Base-by-base conservation (phyloP, 1,140 invertebrate genomes). In the Propsilocerus akamusi region DNA sequence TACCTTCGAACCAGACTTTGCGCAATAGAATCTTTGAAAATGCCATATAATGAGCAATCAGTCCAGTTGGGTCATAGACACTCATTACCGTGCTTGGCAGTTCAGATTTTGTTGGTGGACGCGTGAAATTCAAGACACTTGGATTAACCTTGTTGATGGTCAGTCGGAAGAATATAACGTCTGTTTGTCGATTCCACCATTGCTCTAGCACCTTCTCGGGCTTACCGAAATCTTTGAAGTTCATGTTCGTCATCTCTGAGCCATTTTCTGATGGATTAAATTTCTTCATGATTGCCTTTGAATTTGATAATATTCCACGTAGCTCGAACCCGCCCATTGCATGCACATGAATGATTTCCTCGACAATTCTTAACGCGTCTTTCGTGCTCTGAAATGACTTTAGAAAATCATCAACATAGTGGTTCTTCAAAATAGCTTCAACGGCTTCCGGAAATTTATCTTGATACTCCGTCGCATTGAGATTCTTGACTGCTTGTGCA, bases 321-420 rank as follows among this genome's bases (percentile, higher is more conserved):
- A n/a, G n/a, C n/a, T n/a, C 51, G 46, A 59, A 58, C 1, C 55
- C 54, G 17, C 54, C 53, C 25, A 26, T 7, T 32, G 48, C 48
- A 51, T 62, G 56, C 11, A 65, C 58, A 23, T 55, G 11, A 5
- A 26, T 48, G 22, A 61, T 54, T 34, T 59, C 20, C 6, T 50
- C 50, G 5, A 57, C 51, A 25, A 61, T 23, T 20, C 51, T 7
- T 24, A 52, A 56, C 0, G 58, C 57, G 8, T 56, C 55, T 0
- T 49, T 22, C 20, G 53, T 54, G 4, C 53, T 55, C 1, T 57
- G 52, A 10, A 55, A 47, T 41, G 57, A 58, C 46, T 61, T 57
- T 5, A 66, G 53, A 47, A 59, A 65, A 49, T 66, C 65, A 50
- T 65, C 62, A 53, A 65, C 63, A 47, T 66, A 66, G 32, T 60